Base-by-base conservation (phyloP, 1,140 invertebrate genomes). In the Dendroctonus ponderosae region DNA sequence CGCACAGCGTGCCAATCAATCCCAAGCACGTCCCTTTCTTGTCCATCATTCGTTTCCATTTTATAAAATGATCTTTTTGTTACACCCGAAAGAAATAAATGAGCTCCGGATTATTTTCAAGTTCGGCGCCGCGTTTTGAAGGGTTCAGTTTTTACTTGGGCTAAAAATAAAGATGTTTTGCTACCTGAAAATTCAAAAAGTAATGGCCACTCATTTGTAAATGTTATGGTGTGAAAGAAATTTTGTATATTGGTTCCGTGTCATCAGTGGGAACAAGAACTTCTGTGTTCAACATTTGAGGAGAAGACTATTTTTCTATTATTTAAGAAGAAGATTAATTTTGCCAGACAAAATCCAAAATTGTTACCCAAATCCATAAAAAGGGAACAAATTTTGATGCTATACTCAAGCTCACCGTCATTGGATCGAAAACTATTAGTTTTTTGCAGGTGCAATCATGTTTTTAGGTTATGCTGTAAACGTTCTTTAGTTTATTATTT, bases 1-100 rank as follows among this genome's bases (percentile, higher is more conserved):
- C 70, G 73, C 74, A 71, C 74, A 75, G 74, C 74, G 74, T 75
- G 74, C 72, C 72, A 74, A 75, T 75, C 74, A 70, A 70, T 74
- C 70, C 59, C 61, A 63, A 66, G 70, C 70, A 74, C 72, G 66
- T 56, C 61, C 66, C 52, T 56, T 68, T 68, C 66, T 62, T 68
- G 66, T 68, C 66, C 60, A 68, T 68, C 66, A 68, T 68, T 63
- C 66, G 59, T 68, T 68, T 68, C 66, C 66, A 68, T 68, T 68
- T 59, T 63, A 50, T 59, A 59, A 63, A 68, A 68, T 63, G 66
- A 62, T 68, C 60, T 68, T 68, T 68, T 68, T 68, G 66, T 63
- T 62, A 48, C 38, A 26, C 42, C 14, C 46, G 66, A 68, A 59
- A 60, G 26, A 60, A 62, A 68, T 62, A 68, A 68, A 68, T 62